Base-by-base conservation (phyloP, 2,888 invertebrate genomes). In the Harmothoe impar region DNA sequence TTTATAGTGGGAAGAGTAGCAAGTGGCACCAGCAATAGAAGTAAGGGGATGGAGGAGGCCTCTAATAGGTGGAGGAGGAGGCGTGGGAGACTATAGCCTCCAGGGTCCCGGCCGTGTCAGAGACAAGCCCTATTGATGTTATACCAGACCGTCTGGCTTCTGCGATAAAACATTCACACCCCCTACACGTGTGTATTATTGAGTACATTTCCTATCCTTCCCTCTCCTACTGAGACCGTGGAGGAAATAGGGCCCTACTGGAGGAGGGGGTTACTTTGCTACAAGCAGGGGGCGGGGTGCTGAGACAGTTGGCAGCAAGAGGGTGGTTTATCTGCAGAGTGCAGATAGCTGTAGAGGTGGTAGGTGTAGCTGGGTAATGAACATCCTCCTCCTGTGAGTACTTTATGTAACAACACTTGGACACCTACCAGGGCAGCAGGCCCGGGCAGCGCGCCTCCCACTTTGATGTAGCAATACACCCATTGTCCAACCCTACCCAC, bases 131-230 rank as follows among this genome's bases (percentile, higher is more conserved):
- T 20, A 62, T 62, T 62, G 7, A 62, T 62, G 62, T 62, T 62
- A n/a, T 3, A 62, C 23, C 20, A 62, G 62, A 43, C 43, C 43
- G 43, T n/a, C 62, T 62, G 62, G 62, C 3, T n/a, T 62, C 62
- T 62, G 62, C 62, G 20, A 62, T 62, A 62, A 62, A 5, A 62
- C 62, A n/a, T 20, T 62, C 43, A n/a, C 62, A n/a, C 62, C 20
- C n/a, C 20, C 62, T n/a, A 62, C 62, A n/a, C 62, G 62, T n/a
- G 23, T 62, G 62, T 62, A 62, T 62, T 62, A 62, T 62, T n/a
- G 62, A n/a, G 23, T n/a, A n/a, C 62, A 62, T 20, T 62, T 15
- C 62, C 62, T 43, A 20, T 62, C 62, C 62, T 7, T 3, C 62
- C 62, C n/a, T 15, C 20, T 62, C 7, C 62, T 15, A 62, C 62